Evolutionary conservation across 2,797 vertebrate species (phyloP), one percentile per base, ranked within the genome.

Genomic region (Peromyscus eremicus): DNA sequence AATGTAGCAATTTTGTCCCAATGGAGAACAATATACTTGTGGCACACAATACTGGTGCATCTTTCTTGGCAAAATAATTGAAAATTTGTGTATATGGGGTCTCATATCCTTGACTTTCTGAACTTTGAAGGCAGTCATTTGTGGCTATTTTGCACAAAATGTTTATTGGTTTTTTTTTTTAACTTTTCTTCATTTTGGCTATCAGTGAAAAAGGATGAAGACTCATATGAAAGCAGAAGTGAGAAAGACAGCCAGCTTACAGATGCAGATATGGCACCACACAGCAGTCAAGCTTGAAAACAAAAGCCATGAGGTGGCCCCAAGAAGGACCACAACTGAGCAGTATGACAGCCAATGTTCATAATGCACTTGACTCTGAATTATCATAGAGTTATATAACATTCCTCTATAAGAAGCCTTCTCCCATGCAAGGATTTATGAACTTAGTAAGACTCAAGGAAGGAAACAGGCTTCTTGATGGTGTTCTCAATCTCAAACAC

Each of bases 221-320:
- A 98, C 95, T 97, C 98, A 98, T 98, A 98, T 98, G 98, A 97
- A 98, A 97, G 98, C 98, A 98, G 95, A 98, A 98, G 97, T 98
- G 93, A 98, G 96, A 98, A 96, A 98, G 96, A 98, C 97, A 98
- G 98, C 98, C 96, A 93, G 96, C 94, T 97, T 97, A 97, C 82
- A 96, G 96, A 98, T 98, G 98, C 93, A 97, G 97, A 97, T 97
- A 96, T 98, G 98, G 96, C 92, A 95, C 97, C 97, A 97, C 97
- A 98, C 91, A 98, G 98, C 97, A 98, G 96, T 98, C 97, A 98
- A 98, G 98, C 98, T 98, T 83, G 68, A 46, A 92, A 94, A 64
- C 43, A 89, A 93, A 93, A 98, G 91, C 87, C 80, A 94, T 91
- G 89, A 97, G 77, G 34, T 83, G 60, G 97, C 98, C 97, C 98